Conservation (phyloP, 2,113 vertebrate genomes). For the Gasterosteus aculeatus region DNA sequence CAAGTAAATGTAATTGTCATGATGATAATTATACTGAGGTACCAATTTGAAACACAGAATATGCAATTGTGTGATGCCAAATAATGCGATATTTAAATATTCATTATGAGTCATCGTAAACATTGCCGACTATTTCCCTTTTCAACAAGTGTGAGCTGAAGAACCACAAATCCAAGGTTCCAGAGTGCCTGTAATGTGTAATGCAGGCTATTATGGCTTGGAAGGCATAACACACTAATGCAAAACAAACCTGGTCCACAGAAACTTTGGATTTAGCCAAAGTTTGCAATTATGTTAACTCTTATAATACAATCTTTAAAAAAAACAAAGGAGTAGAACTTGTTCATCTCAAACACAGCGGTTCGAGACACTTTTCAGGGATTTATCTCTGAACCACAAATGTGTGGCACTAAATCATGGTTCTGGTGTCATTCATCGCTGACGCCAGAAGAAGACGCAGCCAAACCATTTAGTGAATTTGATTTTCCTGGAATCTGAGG, state of each 20-base stretch:
- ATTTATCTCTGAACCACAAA: neutral
- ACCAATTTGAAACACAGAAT: neutral
- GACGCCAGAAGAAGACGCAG: conserved; percentile 62
- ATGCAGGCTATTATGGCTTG: neutral
- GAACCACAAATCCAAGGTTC: conserved; percentile 16
- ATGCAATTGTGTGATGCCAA: neutral
- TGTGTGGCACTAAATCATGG: conserved; percentile 41
- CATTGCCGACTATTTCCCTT: conserved; percentile 22
- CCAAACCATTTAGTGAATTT: conserved; percentile 62
- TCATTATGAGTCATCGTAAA: conserved; percentile 16
- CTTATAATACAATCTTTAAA: conserved; percentile 1
- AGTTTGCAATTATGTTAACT: neutral
- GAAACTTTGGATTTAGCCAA: neutral
- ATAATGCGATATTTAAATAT: conserved; percentile 18
- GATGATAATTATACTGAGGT: neutral
- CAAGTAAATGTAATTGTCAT: neutral
- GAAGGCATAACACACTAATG: conserved; percentile 15
- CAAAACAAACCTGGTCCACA: conserved; percentile 2
- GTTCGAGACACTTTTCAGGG: neutral
- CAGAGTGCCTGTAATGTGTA: neutral
- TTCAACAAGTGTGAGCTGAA: conserved; percentile 9
- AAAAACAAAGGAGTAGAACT: neutral
- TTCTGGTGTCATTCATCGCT: conserved; percentile 56
- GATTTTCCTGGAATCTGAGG: conserved; percentile 53
- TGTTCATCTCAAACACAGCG: neutral